Percentiles rank a stretch among this genome's conserved stretches.
phyloP scores from a whole-genome alignment of 1,140 invertebrate genomes.

The Cherax quadricarinatus region DNA sequence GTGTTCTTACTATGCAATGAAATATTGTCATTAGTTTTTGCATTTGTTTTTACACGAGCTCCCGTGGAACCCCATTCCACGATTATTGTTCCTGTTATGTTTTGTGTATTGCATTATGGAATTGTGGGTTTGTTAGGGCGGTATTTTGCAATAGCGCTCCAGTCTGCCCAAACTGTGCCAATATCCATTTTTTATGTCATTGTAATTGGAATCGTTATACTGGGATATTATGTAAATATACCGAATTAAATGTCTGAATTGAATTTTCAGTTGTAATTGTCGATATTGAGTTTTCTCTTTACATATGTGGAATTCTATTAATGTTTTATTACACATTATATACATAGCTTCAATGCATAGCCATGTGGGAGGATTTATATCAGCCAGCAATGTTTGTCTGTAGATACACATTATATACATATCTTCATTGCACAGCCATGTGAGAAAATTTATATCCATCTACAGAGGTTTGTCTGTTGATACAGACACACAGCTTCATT shows the following conservation, averaged over 20 bases:
- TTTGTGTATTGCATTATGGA: not conserved
- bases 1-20: not conserved
- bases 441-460: too few species aligned
- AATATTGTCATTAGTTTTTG: not conserved
- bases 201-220: conserved; percentile 4
- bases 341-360: too few species aligned
- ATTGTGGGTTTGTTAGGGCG: not conserved
- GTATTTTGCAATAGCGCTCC: not conserved
- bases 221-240: conserved; percentile 8
- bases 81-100: not conserved
- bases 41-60: not conserved
- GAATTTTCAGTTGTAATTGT: not conserved
- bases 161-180: not conserved
- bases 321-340: too few species aligned
- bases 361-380: too few species aligned
- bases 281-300: not conserved
- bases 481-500: too few species aligned
- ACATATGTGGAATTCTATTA: not conserved
- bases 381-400: not conserved
- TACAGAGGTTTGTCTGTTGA: not conserved
- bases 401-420: too few species aligned
- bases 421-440: too few species aligned
- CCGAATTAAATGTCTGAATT: not conserved
- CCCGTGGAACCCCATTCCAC: not conserved
- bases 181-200: not conserved